Base-by-base conservation (phyloP, 1,140 invertebrate species). In the Dreissena polymorpha region DNA sequence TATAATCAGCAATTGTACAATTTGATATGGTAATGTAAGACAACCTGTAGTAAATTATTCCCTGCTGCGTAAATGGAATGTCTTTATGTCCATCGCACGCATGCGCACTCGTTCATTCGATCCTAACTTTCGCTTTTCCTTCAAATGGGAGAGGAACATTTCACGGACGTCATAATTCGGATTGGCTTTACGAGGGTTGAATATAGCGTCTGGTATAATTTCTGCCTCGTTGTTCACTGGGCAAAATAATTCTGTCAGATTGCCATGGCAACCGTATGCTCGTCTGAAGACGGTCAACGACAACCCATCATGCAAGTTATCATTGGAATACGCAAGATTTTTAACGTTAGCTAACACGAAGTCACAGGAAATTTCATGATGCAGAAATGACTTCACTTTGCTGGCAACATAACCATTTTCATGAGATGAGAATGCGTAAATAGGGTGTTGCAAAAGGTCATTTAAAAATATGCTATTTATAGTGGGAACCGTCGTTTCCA, bases 401-500 rank as follows among this genome's bases (percentile, higher is more conserved):
- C 29, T 21, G 27, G 60, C 53, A 53, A 39, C 72, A 21, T 55
- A 10, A 21, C 63, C 10, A 18, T 39, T 68, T 39, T 65, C 69
- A 23, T 50, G 21, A 18, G 68, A 53, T 21, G n/a, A 82, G 13
- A 82, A 68, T 53, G 55, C 72, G 68, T 74, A 82, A 68, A 82
- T 68, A 25, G 79, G 79, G 72, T 82, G 70, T 64, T 82, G 79
- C 29, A 82, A 49, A 23, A 82, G 12, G 21, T 82, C 79, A 74
- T 74, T 82, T 13, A 82, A 27, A 74, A 51, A 82, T 13, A 74
- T 21, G 53, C 70, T 82, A 49, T 82, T 74, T 55, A 74, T 55
- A 23, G 79, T 65, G 2, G 71, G 71, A 10, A 82, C 6, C 0
- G 71, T 25, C 2, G n/a, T n/a, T n/a, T n/a, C n/a, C n/a, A n/a